Conservation (phyloP, 2,113 vertebrate genomes). For the Ictalurus punctatus region DNA sequence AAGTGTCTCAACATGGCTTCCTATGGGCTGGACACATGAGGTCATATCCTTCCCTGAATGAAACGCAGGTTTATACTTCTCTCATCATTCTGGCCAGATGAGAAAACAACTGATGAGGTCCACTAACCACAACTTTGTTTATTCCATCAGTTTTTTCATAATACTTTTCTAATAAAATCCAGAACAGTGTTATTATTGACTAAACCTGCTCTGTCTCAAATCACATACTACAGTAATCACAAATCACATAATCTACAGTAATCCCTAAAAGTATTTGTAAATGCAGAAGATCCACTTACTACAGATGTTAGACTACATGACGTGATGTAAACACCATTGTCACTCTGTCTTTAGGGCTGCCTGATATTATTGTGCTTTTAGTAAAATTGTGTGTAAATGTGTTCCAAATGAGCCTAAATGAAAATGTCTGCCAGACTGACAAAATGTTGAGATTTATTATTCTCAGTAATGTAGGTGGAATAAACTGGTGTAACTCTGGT, state of each 20-base stretch:
- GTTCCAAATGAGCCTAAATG: not conserved
- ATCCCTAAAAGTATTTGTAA: not conserved
- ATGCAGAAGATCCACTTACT: not conserved
- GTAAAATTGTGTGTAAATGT: not conserved
- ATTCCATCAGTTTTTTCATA: not conserved
- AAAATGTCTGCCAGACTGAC: not conserved
- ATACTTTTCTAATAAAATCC: not conserved
- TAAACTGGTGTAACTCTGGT: not conserved
- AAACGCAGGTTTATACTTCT: constrained; percentile 66
- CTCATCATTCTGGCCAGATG: constrained; percentile 66
- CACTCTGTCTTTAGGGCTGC: constrained; percentile 36
- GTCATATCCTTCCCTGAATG: constrained; percentile 78
- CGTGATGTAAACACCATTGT: not conserved
- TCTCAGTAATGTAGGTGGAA: too few species aligned
- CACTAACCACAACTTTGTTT: constrained; percentile 1
- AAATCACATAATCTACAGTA: not conserved
- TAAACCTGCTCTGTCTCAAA: constrained; percentile 2
- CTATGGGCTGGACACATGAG: constrained; percentile 70
- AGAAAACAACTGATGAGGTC: constrained; percentile 33
- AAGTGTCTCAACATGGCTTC: constrained; percentile 74
- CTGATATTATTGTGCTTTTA: constrained; percentile 58
- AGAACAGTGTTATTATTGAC: not conserved
- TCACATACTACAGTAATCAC: not conserved
- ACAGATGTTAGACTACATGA: not conserved
- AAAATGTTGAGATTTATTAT: too few species aligned